Conservation (phyloP, 2,888 invertebrate species). For the Choristoneura rosaceana region DNA sequence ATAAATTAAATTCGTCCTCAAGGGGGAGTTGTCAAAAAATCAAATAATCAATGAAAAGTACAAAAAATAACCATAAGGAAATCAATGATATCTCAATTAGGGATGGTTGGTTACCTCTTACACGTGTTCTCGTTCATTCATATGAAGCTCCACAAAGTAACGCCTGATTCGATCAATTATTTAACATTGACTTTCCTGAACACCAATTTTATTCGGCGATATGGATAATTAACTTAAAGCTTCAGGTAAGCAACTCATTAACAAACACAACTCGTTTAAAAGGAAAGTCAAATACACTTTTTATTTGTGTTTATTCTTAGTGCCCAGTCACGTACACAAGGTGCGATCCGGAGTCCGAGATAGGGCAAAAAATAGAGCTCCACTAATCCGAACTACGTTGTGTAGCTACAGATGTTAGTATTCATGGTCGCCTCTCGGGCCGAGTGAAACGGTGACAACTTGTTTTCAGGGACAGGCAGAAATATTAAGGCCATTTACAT, state of each 20-base stretch:
- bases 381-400: conserved; percentile 7
- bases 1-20: too few species aligned
- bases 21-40: too few species aligned
- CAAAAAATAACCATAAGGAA: too few species aligned
- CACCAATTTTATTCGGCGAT: background rate
- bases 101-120: too few species aligned
- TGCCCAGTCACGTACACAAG: conserved; percentile 25
- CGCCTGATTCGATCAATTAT: too few species aligned
- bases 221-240: background rate
- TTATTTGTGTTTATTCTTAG: conserved; percentile 15
- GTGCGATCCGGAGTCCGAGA: conserved; percentile 9
- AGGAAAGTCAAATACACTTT: conserved; percentile 11
- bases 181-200: background rate
- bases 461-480: conserved; percentile 19
- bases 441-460: conserved; percentile 33
- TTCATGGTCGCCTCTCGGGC: conserved; percentile 20
- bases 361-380: conserved; percentile 24
- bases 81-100: too few species aligned
- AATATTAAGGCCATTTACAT: conserved; percentile 15
- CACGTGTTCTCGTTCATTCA: too few species aligned
- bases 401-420: conserved; percentile 18
- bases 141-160: too few species aligned
- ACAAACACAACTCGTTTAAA: conserved; percentile 11
- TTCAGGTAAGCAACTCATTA: background rate
- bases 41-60: too few species aligned